Base-by-base conservation (phyloP, 2,888 invertebrate genomes). In the Globia sparganii region DNA sequence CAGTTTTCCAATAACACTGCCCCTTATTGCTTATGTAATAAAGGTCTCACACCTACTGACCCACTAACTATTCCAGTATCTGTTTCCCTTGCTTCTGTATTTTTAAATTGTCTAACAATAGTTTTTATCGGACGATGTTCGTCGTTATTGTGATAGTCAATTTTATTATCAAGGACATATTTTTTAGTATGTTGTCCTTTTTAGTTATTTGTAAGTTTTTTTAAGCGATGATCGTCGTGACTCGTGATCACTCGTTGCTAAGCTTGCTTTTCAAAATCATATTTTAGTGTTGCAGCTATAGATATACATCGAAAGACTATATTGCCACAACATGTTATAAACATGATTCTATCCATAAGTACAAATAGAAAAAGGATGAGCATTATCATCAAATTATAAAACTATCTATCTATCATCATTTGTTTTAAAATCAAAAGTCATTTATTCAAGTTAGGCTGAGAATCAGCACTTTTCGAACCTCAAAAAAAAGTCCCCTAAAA, bases 101-200 rank as follows among this genome's bases (percentile, higher is more conserved):
- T 90, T 88, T 87, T 90, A 88, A 83, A 86, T 86, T 58, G 70
- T 86, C 75, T 78, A 85, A 83, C 87, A 86, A 86, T 88, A 87
- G 79, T 80, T 84, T 71, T 49, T 86, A 72, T 85, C 61, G 11
- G 13, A n/a, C 15, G 1, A 34, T 49, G 31, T 64, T 68, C 2
- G 34, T 34, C 21, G 34, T 25, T 69, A 59, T 70, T 62, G 37
- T 84, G 1, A 37, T 67, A 3, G 34, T 40, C n/a, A 31, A 21
- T 25, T 59, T 58, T 81, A 53, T 0, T 43, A 66, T 56, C 4
- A 15, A 6, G 8, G 8, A 21, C 0, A 28, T 46, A 0, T 40
- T 34, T 67, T 64, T 34, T 37, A 34, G 58, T 43, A 34, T 43
- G 0, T 59, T 66, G 4, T 37, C 0, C n/a, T 13, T 34, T 66